A percentile compares a stretch with the other conserved stretches of the same genome.
Conservation (phyloP, 2,113 vertebrate genomes). For the Mellivora capensis region DNA sequence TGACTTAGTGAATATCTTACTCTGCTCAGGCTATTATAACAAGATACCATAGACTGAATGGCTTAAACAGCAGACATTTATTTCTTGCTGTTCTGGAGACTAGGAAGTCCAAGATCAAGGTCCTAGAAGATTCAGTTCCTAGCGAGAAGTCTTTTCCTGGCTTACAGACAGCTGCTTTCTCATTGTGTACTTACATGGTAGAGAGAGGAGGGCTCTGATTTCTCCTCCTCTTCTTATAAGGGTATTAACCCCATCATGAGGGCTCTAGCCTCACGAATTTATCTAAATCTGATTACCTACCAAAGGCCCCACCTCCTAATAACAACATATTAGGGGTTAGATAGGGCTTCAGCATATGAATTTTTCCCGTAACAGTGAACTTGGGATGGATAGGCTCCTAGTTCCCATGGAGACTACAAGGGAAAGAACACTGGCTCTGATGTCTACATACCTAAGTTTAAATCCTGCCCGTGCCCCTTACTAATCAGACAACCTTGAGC, state of each 20-base stretch:
- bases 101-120: not conserved
- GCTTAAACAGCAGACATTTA: not conserved
- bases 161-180: not conserved
- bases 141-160: not conserved
- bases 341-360: not conserved
- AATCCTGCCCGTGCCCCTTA: not conserved
- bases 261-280: not conserved
- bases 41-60: not conserved
- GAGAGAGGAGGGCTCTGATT: not conserved
- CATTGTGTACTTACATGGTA: not conserved
- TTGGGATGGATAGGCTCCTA: not conserved
- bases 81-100: not conserved
- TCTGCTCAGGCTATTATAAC: not conserved
- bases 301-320: not conserved
- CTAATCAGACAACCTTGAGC: not conserved
- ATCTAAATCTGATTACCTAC: not conserved
- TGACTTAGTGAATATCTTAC: not conserved
- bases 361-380: not conserved
- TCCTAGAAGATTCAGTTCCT: not conserved
- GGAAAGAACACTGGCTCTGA: not conserved
- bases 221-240: not conserved
- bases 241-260: not conserved
- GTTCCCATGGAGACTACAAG: not conserved
- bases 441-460: not conserved
- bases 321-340: not conserved